These are phyloP conservation scores for Erythrocebus patas DNA, from an alignment of 2,113 vertebrate species.

Conservation along the genomic window DNA sequence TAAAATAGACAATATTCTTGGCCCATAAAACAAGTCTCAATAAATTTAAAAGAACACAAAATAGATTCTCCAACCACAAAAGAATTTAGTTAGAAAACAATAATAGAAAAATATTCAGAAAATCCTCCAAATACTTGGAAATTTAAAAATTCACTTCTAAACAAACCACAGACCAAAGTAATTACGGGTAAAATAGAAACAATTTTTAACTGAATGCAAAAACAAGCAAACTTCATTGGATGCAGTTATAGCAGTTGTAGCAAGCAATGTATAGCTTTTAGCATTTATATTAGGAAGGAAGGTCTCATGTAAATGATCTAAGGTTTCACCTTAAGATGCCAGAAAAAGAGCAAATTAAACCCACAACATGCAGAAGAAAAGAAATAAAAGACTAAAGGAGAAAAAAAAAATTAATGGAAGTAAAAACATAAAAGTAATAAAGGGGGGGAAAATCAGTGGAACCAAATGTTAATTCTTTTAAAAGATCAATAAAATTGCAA, in stretches of 20 bases:
- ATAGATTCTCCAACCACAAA: neutral
- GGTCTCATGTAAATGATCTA: neutral
- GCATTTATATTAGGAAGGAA: conserved; percentile 5
- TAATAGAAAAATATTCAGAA: neutral
- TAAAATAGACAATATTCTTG: neutral
- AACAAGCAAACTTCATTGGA: neutral
- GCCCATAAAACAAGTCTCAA: neutral
- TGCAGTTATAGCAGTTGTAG: neutral
- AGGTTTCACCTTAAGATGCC: neutral
- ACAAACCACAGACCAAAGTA: neutral
- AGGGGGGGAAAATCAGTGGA: neutral
- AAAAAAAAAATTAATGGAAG: neutral
- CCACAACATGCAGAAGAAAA: neutral
- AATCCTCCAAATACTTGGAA: neutral
- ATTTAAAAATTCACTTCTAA: conserved; percentile 27
- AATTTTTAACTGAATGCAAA: neutral
- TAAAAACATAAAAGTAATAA: neutral
- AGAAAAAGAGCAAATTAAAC: neutral
- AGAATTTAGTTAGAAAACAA: neutral
- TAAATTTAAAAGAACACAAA: neutral
- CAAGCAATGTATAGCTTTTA: conserved; percentile 2
- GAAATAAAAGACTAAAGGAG: neutral
- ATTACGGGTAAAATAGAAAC: neutral
- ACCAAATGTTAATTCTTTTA: neutral
- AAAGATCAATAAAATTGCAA: neutral